Conservation (phyloP, 1,140 invertebrate genomes). For the Fopius arisanus region DNA sequence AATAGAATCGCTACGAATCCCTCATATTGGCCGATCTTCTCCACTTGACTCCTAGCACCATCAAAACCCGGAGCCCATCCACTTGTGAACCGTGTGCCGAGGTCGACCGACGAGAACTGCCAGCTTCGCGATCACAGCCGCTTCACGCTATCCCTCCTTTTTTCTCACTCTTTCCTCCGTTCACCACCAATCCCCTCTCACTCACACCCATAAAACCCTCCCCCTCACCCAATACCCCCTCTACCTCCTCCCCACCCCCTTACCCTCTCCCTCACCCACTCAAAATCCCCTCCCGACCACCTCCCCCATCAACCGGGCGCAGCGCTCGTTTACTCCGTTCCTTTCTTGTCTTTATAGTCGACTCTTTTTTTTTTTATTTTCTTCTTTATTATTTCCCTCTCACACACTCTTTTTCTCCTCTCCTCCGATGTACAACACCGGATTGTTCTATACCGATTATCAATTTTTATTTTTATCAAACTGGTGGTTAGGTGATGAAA, state of each 20-base stretch:
- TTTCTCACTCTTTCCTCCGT: not conserved
- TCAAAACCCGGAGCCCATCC: not conserved
- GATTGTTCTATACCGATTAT: too few species aligned
- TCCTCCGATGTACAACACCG: not conserved
- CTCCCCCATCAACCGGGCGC: not conserved
- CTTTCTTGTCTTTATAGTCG: slow-evolving; percentile 16
- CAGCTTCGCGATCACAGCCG: slow-evolving; percentile 22
- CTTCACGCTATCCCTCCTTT: slow-evolving; percentile 20
- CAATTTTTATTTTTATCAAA: not conserved
- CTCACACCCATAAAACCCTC: not conserved
- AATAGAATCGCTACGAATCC: not conserved
- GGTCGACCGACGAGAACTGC: slow-evolving; percentile 30
- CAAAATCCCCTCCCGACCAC: not conserved
- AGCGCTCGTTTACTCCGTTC: not conserved
- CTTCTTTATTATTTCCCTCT: not conserved
- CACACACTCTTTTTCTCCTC: not conserved
- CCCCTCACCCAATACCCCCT: not conserved
- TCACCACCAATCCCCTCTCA: slow-evolving; percentile 16
- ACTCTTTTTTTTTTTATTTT: slow-evolving; percentile 6
- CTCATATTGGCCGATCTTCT: not conserved
- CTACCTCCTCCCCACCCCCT: not conserved
- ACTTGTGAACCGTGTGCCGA: slow-evolving; percentile 22
- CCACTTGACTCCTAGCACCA: not conserved
- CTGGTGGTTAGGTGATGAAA: not conserved
- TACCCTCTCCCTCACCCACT: not conserved